These are phyloP conservation scores for Botrylloides violaceus DNA, from an alignment of 23 tunicate species.

Conservation along the genomic window DNA sequence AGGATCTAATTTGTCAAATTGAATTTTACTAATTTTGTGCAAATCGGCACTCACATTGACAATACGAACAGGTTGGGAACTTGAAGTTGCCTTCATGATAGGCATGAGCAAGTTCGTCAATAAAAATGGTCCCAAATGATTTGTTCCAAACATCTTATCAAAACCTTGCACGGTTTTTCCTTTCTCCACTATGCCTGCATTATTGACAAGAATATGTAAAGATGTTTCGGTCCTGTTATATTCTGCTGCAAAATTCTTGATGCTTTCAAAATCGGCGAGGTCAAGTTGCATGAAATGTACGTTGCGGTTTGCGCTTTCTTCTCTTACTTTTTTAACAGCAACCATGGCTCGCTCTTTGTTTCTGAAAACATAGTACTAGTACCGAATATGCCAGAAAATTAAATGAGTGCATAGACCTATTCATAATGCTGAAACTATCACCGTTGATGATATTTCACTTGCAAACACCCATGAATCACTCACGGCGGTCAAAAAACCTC, in stretches of 20 bases:
- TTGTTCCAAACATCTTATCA: conserved; percentile 25
- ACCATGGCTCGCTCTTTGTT: neutral
- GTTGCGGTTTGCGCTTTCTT: neutral
- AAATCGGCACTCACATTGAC: conserved; percentile 10
- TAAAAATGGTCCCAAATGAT: conserved; percentile 21
- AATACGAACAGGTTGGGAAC: neutral
- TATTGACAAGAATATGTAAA: conserved; percentile 13
- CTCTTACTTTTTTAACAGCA: conserved; percentile 1
- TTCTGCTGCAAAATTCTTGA: conserved; percentile 8
- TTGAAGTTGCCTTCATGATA: conserved; percentile 3
- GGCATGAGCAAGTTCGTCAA: conserved; percentile 15
- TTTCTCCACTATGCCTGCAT: neutral
- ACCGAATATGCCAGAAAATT: no score
- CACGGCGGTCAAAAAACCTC: no score
- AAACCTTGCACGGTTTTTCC: conserved; percentile 8
- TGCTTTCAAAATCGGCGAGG: conserved; percentile 12
- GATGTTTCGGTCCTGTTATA: neutral
- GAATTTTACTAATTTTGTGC: neutral
- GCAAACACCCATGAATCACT: no score
- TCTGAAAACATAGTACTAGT: no score
- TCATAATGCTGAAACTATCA: no score
- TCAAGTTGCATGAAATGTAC: conserved; percentile 22
- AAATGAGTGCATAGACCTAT: no score
- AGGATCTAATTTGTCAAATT: neutral
- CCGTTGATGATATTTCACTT: no score